Evolutionary conservation across 2,113 vertebrate species (phyloP).

Genomic region (Onychostoma macrolepis): DNA sequence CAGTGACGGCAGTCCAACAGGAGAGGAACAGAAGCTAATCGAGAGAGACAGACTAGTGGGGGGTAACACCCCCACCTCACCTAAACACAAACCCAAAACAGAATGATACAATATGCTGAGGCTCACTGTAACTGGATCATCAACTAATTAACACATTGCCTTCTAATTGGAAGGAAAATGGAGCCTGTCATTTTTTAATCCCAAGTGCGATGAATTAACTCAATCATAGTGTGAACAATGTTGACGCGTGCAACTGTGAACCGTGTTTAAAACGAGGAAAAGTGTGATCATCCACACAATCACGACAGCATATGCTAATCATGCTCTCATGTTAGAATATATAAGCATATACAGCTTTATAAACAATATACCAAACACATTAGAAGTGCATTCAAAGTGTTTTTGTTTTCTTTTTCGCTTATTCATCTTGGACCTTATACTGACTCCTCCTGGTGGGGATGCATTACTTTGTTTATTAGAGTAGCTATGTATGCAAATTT

Average conservation of each 20-base stretch:
- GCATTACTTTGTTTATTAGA: not conserved
- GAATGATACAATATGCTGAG: conserved; percentile 45
- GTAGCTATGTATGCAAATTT: not conserved
- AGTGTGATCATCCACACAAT: not conserved
- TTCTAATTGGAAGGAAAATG: conserved; percentile 44
- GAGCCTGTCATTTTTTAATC: conserved; percentile 28
- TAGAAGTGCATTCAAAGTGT: not conserved
- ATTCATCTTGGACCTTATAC: not conserved
- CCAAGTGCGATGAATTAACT: conserved; percentile 1
- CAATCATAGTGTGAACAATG: not conserved
- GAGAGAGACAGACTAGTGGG: conserved; percentile 54
- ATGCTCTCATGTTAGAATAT: not conserved
- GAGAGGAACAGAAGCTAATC: conserved; percentile 50
- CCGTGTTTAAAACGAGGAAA: not conserved
- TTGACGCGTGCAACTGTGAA: not conserved
- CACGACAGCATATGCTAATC: not conserved
- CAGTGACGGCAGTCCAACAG: conserved; percentile 37
- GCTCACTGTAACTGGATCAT: conserved; percentile 19
- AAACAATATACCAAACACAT: not conserved
- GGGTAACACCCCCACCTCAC: conserved; percentile 18
- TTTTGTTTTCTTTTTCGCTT: not conserved
- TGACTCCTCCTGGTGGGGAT: not conserved
- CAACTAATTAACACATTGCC: conserved; percentile 50
- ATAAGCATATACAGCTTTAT: not conserved
- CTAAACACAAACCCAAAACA: conserved; percentile 30